Percentiles rank a stretch among this genome's conserved stretches.
phyloP scores from a whole-genome alignment of 1,140 invertebrate genomes.

The Scaptomyza pallida region DNA sequence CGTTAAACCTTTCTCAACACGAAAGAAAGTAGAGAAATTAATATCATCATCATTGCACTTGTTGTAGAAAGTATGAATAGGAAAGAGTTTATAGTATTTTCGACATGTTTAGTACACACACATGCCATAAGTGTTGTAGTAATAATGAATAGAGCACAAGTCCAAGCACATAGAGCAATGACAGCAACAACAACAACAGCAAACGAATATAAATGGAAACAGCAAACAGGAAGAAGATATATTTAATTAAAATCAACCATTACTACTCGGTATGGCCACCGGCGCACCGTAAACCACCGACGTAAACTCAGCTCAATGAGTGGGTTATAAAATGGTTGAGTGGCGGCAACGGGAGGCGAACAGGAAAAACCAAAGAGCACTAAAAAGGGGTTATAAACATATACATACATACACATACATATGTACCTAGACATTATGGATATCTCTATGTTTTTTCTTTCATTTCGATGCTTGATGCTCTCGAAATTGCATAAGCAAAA shows the following conservation, averaged over 20 bases:
- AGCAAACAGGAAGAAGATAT: constrained; percentile 80
- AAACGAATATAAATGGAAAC: constrained; percentile 62
- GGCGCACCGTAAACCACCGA: constrained; percentile 61
- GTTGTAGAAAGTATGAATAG: background rate
- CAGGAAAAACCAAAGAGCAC: constrained; percentile 1
- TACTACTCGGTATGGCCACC: constrained; percentile 56
- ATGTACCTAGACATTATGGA: constrained; percentile 2
- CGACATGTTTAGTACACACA: background rate
- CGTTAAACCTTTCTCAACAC: too few relatives aligned
- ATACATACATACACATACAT: too few relatives aligned
- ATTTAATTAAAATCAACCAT: constrained; percentile 83
- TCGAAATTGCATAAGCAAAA: background rate
- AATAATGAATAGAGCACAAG: constrained; percentile 14
- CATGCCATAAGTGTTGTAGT: background rate
- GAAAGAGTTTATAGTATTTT: background rate
- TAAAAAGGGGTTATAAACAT: constrained; percentile 10
- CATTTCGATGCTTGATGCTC: background rate
- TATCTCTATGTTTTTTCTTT: background rate
- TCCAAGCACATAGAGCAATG: constrained; percentile 21
- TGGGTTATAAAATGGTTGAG: background rate
- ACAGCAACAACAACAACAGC: constrained; percentile 9
- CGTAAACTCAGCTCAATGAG: constrained; percentile 30
- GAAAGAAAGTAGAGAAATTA: too few relatives aligned
- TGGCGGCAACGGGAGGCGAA: background rate
- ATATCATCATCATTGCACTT: too few relatives aligned